Conservation (phyloP, 2,888 invertebrate genomes). For the Philhelius pedissequus region DNA sequence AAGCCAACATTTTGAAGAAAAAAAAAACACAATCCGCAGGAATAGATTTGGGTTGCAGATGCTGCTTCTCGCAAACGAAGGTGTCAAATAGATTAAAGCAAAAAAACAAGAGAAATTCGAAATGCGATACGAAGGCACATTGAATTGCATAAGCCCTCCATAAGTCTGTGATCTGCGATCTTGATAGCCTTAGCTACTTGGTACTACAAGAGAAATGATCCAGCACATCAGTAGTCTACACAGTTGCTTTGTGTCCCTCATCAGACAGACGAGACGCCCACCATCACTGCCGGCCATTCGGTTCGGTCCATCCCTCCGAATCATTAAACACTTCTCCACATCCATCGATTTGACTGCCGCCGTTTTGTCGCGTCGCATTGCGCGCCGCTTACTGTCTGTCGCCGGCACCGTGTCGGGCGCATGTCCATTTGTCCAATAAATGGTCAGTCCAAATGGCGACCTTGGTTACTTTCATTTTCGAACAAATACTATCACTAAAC, state of each 20-base stretch:
- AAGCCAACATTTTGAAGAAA: neutral
- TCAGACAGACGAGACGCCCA: slow-evolving; percentile 13
- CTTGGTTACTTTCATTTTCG: slow-evolving; percentile 66
- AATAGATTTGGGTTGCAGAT: neutral
- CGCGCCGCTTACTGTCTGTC: neutral
- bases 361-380: neutral
- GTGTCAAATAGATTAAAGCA: slow-evolving; percentile 22
- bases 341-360: no score
- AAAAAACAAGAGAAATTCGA: slow-evolving; percentile 64
- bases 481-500: slow-evolving; percentile 52
- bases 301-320: slow-evolving; percentile 2
- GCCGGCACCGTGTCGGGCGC: neutral
- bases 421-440: neutral
- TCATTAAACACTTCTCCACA: slow-evolving; percentile 20
- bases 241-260: slow-evolving; percentile 13
- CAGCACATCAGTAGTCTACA: slow-evolving; percentile 45
- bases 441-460: slow-evolving; percentile 43
- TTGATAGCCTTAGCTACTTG: neutral
- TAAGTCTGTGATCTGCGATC: neutral
- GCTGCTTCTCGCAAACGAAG: neutral
- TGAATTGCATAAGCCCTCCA: slow-evolving; percentile 56
- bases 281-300: neutral
- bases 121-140: slow-evolving; percentile 45
- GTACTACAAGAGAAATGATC: slow-evolving; percentile 52
- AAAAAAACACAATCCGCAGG: neutral